Conservation (phyloP, 2,888 invertebrate genomes). For the Barypeithes pellucidus region DNA sequence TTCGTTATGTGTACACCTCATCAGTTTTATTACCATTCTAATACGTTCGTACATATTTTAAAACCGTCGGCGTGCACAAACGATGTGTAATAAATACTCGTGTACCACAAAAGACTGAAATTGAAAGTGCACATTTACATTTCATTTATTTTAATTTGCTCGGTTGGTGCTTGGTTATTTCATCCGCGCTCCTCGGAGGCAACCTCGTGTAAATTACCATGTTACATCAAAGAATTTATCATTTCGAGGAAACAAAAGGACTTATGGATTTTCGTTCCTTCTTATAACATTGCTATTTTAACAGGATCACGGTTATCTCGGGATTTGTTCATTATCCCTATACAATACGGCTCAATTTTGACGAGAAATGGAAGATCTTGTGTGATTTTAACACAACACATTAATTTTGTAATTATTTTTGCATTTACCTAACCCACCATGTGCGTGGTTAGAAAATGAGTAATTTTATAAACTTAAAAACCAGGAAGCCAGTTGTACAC, state of each 20-base stretch:
- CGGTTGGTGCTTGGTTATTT: constrained; percentile 30
- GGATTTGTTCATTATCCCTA: too few relatives aligned
- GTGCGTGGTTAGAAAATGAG: too few relatives aligned
- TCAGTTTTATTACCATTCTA: constrained; percentile 52
- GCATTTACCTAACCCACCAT: too few relatives aligned
- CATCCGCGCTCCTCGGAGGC: constrained; percentile 8
- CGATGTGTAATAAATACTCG: constrained; percentile 50
- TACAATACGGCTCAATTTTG: too few relatives aligned
- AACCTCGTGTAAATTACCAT: constrained; percentile 40
- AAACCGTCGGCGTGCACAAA: constrained; percentile 39
- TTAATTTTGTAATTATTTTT: too few relatives aligned
- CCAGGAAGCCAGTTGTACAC: too few relatives aligned
- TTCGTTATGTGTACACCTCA: constrained; percentile 36
- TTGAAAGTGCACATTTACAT: constrained; percentile 53
- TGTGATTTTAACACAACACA: too few relatives aligned
- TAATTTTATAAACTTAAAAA: too few relatives aligned
- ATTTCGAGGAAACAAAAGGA: constrained; percentile 34
- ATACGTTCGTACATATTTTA: constrained; percentile 49
- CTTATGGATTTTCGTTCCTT: background rate
- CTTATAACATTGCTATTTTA: too few relatives aligned
- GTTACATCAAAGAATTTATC: constrained; percentile 36
- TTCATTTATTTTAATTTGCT: constrained; percentile 51
- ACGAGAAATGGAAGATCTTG: too few relatives aligned
- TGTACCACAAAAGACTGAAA: constrained; percentile 53
- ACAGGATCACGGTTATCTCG: too few relatives aligned